A percentile compares a stretch with the other conserved stretches of the same genome.
These are phyloP conservation scores for Drosophila atroscutellata DNA, from an alignment of 2,888 invertebrate species.

Conservation along the genomic window DNA sequence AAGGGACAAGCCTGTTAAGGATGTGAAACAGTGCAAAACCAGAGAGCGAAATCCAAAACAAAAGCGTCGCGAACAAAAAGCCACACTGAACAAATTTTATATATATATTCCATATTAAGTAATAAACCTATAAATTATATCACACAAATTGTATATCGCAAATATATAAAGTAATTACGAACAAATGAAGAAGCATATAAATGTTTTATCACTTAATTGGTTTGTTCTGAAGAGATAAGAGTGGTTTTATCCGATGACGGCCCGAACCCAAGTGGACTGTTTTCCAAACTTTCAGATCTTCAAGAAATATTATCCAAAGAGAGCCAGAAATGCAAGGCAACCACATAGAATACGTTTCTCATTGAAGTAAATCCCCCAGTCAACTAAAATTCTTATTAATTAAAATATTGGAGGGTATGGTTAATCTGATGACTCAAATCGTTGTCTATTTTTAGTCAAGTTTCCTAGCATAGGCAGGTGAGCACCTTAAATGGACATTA, in stretches of 20 bases:
- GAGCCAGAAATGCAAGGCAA: neutral
- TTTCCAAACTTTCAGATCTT: neutral
- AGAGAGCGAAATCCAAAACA: slow-evolving; percentile 26
- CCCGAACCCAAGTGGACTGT: neutral
- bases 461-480: neutral
- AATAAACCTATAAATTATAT: slow-evolving; percentile 39
- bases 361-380: neutral
- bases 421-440: slow-evolving; percentile 19
- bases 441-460: slow-evolving; percentile 30
- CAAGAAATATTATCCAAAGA: neutral
- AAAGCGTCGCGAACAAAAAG: slow-evolving; percentile 34
- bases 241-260: neutral
- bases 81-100: slow-evolving; percentile 42
- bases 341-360: neutral
- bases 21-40: slow-evolving; percentile 1
- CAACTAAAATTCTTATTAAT: neutral
- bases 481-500: neutral
- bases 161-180: slow-evolving; percentile 41
- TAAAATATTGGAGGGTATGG: neutral
- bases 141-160: slow-evolving; percentile 47
- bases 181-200: slow-evolving; percentile 27
- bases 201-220: slow-evolving; percentile 37
- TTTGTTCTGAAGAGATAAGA: slow-evolving; percentile 10
- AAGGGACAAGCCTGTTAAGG: slow-evolving; percentile 53
- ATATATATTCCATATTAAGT: slow-evolving; percentile 21